A percentile compares a stretch with the other conserved stretches of the same genome.
phyloP scores from a whole-genome alignment of 2,888 invertebrate species.

The Apamea crenata region DNA sequence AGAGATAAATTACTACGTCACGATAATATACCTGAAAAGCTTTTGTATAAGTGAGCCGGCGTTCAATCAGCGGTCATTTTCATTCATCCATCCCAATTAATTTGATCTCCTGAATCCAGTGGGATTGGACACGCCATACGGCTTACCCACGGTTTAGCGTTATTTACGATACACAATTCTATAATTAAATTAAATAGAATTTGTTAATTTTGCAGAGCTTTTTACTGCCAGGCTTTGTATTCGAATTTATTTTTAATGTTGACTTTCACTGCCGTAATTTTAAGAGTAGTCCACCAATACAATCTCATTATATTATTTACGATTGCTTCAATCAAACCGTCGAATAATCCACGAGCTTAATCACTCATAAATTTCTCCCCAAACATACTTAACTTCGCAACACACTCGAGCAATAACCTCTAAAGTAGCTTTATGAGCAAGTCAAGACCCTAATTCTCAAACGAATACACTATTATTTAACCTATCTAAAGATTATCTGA shows the following conservation, averaged over 20 bases:
- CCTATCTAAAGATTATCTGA: constrained; percentile 28
- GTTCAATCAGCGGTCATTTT: constrained; percentile 52
- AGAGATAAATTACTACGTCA: background rate
- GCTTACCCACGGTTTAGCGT: constrained; percentile 27
- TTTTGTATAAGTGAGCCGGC: constrained; percentile 1
- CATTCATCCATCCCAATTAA: constrained; percentile 48
- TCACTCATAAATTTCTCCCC: constrained; percentile 12
- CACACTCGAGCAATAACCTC: constrained; percentile 5
- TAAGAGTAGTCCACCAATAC: constrained; percentile 9
- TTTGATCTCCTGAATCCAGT: constrained; percentile 36
- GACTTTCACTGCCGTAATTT: background rate
- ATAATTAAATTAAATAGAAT: constrained; percentile 44
- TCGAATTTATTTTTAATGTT: background rate
- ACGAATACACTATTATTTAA: constrained; percentile 33
- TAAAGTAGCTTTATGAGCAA: constrained; percentile 30
- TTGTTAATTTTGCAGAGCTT: constrained; percentile 17
- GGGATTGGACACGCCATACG: constrained; percentile 19
- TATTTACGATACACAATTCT: constrained; percentile 42
- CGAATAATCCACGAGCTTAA: constrained; percentile 20
- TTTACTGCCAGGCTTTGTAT: background rate
- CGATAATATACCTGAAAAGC: constrained; percentile 6
- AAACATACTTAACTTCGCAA: constrained; percentile 22
- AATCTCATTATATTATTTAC: constrained; percentile 21
- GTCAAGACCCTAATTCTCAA: constrained; percentile 4
- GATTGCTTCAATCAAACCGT: constrained; percentile 29